These are phyloP conservation scores for Patella pellucida DNA, from an alignment of 2,888 invertebrate genomes.

Conservation along the genomic window DNA sequence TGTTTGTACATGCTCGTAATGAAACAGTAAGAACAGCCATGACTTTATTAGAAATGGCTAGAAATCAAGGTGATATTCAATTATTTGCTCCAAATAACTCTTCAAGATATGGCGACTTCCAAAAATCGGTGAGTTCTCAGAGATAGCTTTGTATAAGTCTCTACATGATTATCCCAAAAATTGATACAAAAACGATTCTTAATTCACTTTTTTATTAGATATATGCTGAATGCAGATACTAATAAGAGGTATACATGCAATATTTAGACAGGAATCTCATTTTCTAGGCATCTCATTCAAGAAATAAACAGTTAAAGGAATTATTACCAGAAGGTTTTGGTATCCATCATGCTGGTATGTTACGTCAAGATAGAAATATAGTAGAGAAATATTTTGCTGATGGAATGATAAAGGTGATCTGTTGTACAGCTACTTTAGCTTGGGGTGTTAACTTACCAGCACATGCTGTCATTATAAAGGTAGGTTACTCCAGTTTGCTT, in stretches of 20 bases:
- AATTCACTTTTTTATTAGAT: no score
- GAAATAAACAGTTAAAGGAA: conserved; percentile 86
- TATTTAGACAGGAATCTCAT: no score
- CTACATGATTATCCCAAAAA: no score
- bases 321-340: conserved; percentile 89
- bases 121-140: conserved; percentile 72
- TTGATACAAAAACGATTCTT: no score
- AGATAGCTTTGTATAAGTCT: no score
- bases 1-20: conserved; percentile 98
- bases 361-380: conserved; percentile 84
- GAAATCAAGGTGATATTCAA: conserved; percentile 63
- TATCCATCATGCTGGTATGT: conserved; percentile 97
- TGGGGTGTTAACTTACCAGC: conserved; percentile 99
- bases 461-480: conserved; percentile 95
- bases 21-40: conserved; percentile 92
- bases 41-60: conserved; percentile 81
- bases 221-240: no score
- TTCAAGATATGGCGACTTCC: conserved; percentile 77
- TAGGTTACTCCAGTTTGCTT: conserved; percentile 67
- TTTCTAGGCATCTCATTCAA: conserved; percentile 38
- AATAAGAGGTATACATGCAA: no score
- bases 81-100: conserved; percentile 58
- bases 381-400: conserved; percentile 89
- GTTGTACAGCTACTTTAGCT: conserved; percentile 97
- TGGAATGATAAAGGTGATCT: conserved; percentile 87